Evolutionary conservation across 2,888 invertebrate species (phyloP), one percentile per base, ranked within the genome.

Genomic region (Netelia melanura): DNA sequence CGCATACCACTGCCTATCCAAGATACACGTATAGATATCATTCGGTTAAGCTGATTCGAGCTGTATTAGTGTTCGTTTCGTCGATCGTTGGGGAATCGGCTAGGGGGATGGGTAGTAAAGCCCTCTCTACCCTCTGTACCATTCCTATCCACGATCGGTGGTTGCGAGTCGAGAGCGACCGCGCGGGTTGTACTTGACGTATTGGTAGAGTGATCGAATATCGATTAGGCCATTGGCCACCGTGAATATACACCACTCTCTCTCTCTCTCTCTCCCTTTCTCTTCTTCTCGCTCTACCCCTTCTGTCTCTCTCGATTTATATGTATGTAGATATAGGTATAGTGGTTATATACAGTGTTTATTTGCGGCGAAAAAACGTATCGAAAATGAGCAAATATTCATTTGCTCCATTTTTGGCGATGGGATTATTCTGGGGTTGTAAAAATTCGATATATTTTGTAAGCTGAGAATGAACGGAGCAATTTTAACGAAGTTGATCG

Each of bases 161-260:
- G 79, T 86, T 79, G 77, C 76, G 72, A 83, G 83, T 82, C 70
- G 86, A 87, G 87, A 87, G 79, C 84, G 87, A 87, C 84, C 87
- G 90, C 90, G 89, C 83, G 89, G 92, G 91, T 91, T 92, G 92
- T 91, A 92, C 90, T 92, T 92, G 92, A 92, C 92, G 92, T 91
- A 92, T 92, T 90, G 91, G 90, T 89, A 90, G 90, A 92, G 90
- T 90, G 91, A 92, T 92, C 92, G 92, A 89, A 92, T 92, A 92
- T 92, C 92, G 91, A 92, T 92, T 92, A 92, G 90, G 87, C 88
- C 86, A 87, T 87, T 87, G 87, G 84, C 83, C 58, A 58, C 21
- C 58, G 58, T 58, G 17, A 21, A 21, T 21, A 58, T 58, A 14
- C 10, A 30, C 74, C 67, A 44, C n/a, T 67, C 76, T 68, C 14